Percentiles rank a stretch among this genome's conserved stretches.
Evolutionary conservation across 2,797 vertebrate species (phyloP).

Genomic region (Otus scops): DNA sequence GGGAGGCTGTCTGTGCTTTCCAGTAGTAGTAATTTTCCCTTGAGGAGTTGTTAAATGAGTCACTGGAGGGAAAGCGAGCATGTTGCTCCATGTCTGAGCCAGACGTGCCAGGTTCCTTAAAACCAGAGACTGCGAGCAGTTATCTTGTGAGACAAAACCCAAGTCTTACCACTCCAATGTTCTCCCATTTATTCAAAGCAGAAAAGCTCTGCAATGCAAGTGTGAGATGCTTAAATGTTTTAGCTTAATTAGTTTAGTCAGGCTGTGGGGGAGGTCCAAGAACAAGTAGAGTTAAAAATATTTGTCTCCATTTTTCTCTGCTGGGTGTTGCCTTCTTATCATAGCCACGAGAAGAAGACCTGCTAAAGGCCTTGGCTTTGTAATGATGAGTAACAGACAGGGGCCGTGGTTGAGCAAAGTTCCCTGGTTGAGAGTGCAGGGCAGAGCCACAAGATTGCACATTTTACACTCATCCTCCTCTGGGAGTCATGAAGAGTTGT

Average conservation of each 20-base stretch:
- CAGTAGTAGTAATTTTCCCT: not conserved
- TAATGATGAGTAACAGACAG: not conserved
- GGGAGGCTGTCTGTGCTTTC: not conserved
- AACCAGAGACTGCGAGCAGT: not conserved
- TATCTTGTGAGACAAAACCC: not conserved
- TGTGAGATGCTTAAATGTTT: not conserved
- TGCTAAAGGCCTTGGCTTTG: not conserved
- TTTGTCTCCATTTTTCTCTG: not conserved
- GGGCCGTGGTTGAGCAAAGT: not conserved
- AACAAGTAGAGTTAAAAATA: not conserved
- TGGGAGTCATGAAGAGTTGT: not conserved
- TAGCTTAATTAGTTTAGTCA: not conserved
- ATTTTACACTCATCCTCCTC: not conserved
- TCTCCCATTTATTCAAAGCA: not conserved
- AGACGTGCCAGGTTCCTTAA: not conserved
- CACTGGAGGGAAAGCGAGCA: not conserved
- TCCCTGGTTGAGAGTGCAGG: not conserved
- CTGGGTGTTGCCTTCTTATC: not conserved
- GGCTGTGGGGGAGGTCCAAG: not conserved
- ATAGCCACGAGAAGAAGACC: not conserved
- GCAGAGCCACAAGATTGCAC: accelerated
- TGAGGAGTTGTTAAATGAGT: not conserved
- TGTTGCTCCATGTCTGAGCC: not conserved
- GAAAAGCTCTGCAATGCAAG: not conserved
- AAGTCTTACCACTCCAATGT: not conserved